phyloP scores from a whole-genome alignment of 1,140 invertebrate species.

The Drosophila novamexicana region DNA sequence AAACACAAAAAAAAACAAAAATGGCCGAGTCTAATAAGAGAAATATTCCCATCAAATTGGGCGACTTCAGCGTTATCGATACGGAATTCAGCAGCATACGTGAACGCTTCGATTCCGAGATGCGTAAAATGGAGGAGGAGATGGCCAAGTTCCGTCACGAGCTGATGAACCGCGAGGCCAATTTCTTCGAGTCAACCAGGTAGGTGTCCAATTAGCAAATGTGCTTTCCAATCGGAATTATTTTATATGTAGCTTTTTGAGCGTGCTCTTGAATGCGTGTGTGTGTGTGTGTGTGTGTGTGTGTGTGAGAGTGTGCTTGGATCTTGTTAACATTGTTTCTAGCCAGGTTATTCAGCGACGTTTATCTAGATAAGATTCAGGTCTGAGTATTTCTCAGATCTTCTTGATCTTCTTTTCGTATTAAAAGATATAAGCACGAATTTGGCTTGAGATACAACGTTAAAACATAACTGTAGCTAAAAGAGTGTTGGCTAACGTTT shows the following conservation, averaged over 20 bases:
- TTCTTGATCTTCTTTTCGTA: neutral
- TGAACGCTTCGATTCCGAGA: constrained; percentile 97
- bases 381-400: neutral
- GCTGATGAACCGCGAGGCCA: constrained; percentile 95
- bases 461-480: neutral
- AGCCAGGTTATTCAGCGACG: neutral
- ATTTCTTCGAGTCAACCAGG: constrained; percentile 95
- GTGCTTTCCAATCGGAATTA: neutral
- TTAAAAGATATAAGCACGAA: neutral
- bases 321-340: constrained; percentile 8
- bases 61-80: constrained; percentile 97
- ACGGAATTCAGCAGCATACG: constrained; percentile 98
- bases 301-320: neutral
- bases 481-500: neutral
- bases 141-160: constrained; percentile 98
- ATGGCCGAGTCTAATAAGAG: constrained; percentile 92
- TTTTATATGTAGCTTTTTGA: neutral
- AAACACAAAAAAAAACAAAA: constrained; percentile 78
- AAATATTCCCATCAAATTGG: constrained; percentile 96
- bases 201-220: constrained; percentile 81
- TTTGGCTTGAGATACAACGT: neutral
- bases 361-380: constrained; percentile 15
- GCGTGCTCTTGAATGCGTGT: neutral
- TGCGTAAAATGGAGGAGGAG: constrained; percentile 99
- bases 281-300: neutral